A percentile compares a stretch with the other conserved stretches of the same genome.
These are phyloP conservation scores for Cuniculus paca DNA, from an alignment of 2,797 vertebrate species.

Conservation along the genomic window DNA sequence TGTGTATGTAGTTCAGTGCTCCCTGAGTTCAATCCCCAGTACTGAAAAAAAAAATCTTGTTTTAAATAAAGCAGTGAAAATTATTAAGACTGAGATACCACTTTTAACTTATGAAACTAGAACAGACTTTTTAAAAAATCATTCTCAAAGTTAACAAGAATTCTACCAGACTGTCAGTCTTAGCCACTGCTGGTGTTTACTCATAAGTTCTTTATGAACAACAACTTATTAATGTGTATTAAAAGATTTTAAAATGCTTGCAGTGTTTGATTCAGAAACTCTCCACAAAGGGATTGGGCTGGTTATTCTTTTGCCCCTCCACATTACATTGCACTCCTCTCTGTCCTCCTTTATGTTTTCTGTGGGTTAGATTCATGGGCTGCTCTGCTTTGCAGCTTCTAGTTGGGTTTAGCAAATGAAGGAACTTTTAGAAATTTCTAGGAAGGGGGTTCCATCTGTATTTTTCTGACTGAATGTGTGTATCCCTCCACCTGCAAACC, in stretches of 20 bases:
- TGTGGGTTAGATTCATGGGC: not conserved
- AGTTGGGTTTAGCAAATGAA: not conserved
- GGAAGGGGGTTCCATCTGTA: not conserved
- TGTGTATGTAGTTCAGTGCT: not conserved
- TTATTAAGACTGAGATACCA: not conserved
- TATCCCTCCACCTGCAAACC: not conserved
- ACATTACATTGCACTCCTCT: not conserved
- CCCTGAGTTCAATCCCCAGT: not conserved
- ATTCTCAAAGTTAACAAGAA: not conserved
- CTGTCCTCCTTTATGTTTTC: not conserved
- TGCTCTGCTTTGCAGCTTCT: not conserved
- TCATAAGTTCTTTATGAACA: slow-evolving; percentile 14
- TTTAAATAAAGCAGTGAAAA: slow-evolving; percentile 49
- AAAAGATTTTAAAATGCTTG: not conserved
- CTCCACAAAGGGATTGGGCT: not conserved
- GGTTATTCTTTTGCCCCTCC: not conserved
- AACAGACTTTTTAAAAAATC: not conserved
- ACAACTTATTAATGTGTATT: not conserved
- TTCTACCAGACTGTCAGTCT: not conserved
- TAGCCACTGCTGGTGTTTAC: not conserved
- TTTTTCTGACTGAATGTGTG: not conserved
- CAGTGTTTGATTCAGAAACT: not conserved
- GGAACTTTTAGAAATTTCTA: not conserved
- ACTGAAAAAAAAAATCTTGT: not conserved
- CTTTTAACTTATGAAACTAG: slow-evolving; percentile 44